Conservation (phyloP, 2,113 vertebrate species). For the Mustela nigripes region DNA sequence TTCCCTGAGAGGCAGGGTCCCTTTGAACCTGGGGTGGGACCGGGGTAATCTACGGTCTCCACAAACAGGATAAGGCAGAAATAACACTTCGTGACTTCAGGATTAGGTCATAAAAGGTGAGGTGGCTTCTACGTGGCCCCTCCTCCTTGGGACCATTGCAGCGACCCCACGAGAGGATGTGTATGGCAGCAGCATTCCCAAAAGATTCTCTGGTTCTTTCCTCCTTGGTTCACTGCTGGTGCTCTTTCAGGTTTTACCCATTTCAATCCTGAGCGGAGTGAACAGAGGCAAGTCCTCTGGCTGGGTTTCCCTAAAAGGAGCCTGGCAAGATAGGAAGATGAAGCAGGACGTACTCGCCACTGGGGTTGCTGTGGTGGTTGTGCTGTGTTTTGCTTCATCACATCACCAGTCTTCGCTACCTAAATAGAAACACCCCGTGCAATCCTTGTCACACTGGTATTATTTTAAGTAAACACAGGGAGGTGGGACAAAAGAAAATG, state of each 20-base stretch:
- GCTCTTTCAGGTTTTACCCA: not conserved
- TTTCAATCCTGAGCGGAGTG: not conserved
- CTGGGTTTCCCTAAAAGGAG: not conserved
- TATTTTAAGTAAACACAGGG: slow-evolving; percentile 46
- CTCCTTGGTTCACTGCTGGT: not conserved
- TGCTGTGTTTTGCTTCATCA: not conserved
- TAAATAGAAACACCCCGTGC: not conserved
- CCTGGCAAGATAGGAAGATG: not conserved
- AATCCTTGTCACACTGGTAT: not conserved
- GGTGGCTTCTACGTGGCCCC: not conserved
- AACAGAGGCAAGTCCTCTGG: not conserved
- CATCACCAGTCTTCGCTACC: not conserved
- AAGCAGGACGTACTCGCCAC: not conserved
- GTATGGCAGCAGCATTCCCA: not conserved
- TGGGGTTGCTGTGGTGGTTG: not conserved
- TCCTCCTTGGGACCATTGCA: not conserved
- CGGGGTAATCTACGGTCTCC: not conserved
- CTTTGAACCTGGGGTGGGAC: not conserved
- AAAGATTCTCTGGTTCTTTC: not conserved
- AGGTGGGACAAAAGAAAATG: slow-evolving; percentile 13
- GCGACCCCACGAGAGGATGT: not conserved
- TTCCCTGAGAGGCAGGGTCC: not conserved
- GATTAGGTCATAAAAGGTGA: not conserved
- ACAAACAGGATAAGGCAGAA: not conserved
- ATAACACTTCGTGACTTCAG: not conserved